Evolutionary conservation across 1,140 invertebrate genomes (phyloP).

Genomic region (Zeugodacus cucurbitae): DNA sequence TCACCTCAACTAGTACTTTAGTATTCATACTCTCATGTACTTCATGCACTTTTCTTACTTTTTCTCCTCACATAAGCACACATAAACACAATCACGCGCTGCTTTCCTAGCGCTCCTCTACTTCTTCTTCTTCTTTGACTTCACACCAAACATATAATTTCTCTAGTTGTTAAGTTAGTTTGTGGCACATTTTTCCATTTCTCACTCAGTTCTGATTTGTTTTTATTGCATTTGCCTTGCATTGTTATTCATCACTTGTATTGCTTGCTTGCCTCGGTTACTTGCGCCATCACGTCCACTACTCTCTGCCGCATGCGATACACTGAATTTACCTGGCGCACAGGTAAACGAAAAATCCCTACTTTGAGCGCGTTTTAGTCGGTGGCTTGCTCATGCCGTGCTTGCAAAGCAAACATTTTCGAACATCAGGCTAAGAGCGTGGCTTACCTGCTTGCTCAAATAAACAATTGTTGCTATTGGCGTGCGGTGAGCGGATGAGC

Average conservation of each 20-base stretch:
- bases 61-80: background rate
- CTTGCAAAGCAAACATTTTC: conserved; percentile 16
- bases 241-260: background rate
- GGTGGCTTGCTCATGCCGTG: background rate
- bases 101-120: background rate
- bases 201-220: background rate
- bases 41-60: background rate
- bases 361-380: background rate
- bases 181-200: background rate
- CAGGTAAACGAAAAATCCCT: conserved; percentile 28
- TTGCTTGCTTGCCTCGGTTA: background rate
- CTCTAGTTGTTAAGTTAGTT: background rate
- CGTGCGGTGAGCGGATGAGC: background rate
- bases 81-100: background rate
- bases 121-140: background rate
- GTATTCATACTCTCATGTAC: background rate
- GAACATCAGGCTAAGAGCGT: background rate
- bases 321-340: background rate
- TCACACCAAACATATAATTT: conserved; percentile 21
- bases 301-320: conserved; percentile 22
- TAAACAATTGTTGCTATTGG: background rate
- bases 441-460: background rate
- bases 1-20: background rate
- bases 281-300: conserved; percentile 33
- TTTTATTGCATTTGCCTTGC: conserved; percentile 2